phyloP scores from a whole-genome alignment of 2,113 vertebrate genomes.

The Dipodomys spectabilis region DNA sequence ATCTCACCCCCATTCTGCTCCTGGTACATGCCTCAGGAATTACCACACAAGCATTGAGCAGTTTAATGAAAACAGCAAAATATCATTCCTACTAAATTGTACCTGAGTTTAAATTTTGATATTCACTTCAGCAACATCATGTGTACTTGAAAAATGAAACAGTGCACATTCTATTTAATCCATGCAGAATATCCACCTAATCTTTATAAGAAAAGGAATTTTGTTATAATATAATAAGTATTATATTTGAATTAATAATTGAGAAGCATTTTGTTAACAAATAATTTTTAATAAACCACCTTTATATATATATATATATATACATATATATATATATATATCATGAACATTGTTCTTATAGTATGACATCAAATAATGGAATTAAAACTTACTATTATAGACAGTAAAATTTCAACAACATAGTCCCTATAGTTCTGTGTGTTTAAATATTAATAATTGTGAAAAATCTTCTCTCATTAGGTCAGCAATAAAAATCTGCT shows the following conservation, averaged over 20 bases:
- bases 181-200: neutral
- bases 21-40: constrained; percentile 21
- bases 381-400: neutral
- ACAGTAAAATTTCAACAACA: neutral
- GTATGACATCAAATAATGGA: neutral
- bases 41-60: constrained; percentile 4
- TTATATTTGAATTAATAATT: constrained; percentile 39
- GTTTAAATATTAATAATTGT: constrained; percentile 1
- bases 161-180: neutral
- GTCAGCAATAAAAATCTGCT: neutral
- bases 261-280: neutral
- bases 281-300: constrained; percentile 1
- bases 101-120: neutral
- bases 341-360: neutral
- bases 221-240: neutral
- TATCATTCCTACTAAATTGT: neutral
- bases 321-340: neutral
- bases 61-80: constrained; percentile 56
- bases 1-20: constrained; percentile 35
- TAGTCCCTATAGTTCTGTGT: neutral
- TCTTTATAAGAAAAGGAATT: neutral
- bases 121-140: constrained; percentile 31
- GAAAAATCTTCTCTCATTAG: neutral
- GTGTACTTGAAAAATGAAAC: constrained; percentile 42
- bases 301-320: too few relatives aligned